A percentile compares a stretch with the other conserved stretches of the same genome.
phyloP scores from a whole-genome alignment of 2,797 vertebrate species.

The Sebastes minor region DNA sequence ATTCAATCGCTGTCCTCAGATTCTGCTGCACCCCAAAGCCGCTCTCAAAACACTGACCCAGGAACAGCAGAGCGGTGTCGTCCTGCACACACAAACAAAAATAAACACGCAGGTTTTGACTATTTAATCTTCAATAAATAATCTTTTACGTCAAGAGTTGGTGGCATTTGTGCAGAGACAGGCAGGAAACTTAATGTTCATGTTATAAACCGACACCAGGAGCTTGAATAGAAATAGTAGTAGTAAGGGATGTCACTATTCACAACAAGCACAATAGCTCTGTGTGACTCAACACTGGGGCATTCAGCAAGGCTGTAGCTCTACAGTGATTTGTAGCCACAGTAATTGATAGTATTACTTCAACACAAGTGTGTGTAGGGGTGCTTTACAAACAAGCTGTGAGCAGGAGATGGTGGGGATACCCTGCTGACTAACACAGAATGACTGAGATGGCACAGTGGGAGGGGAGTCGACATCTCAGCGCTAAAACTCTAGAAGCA shows the following conservation, averaged over 20 bases:
- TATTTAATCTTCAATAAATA: background rate
- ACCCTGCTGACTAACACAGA: background rate
- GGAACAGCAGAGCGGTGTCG: conserved; percentile 84
- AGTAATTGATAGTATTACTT: background rate
- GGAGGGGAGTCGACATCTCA: background rate
- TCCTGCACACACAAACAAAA: conserved; percentile 78
- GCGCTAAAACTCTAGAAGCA: conserved; percentile 43
- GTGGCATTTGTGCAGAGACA: background rate
- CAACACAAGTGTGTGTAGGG: background rate
- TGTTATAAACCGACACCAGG: background rate
- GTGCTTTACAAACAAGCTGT: background rate
- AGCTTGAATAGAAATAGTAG: background rate
- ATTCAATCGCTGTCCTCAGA: conserved; percentile 75
- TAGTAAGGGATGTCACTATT: background rate
- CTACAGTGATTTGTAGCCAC: background rate
- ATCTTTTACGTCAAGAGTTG: background rate
- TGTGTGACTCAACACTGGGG: background rate
- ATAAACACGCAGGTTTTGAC: background rate
- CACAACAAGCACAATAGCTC: background rate
- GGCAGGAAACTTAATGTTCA: background rate
- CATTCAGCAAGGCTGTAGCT: background rate
- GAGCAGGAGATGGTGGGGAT: background rate
- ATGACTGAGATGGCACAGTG: background rate
- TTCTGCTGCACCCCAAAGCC: conserved; percentile 86
- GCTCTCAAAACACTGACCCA: conserved; percentile 91